Evolutionary conservation across 2,888 invertebrate genomes (phyloP).

Genomic region (Drosophila koepferae): DNA sequence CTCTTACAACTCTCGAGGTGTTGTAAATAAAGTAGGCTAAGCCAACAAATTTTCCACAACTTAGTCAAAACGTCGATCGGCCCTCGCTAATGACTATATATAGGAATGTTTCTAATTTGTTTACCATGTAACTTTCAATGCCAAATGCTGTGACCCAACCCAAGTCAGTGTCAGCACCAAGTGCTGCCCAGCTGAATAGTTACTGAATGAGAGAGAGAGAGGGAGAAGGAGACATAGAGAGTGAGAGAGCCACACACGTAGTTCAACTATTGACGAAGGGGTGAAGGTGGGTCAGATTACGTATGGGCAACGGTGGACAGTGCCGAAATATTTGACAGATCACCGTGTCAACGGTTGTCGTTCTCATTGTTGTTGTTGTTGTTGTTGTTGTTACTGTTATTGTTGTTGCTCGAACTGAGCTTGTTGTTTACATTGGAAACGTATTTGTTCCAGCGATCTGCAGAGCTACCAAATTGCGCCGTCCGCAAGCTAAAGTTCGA

Average conservation of each 20-base stretch:
- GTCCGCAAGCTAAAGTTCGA: constrained; percentile 5
- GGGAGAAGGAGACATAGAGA: background rate
- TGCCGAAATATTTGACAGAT: constrained; percentile 73
- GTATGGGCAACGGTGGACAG: constrained; percentile 44
- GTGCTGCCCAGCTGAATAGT: constrained; percentile 37
- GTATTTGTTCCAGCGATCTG: constrained; percentile 44
- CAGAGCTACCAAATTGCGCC: constrained; percentile 43
- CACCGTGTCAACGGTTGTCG: constrained; percentile 67
- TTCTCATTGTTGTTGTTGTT: constrained; percentile 36
- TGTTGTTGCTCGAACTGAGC: constrained; percentile 15
- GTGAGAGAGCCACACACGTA: constrained; percentile 37
- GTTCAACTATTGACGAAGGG: constrained; percentile 23
- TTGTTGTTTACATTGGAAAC: constrained; percentile 57
- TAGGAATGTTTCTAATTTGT: constrained; percentile 36
- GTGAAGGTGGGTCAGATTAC: constrained; percentile 11
- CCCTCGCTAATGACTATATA: constrained; percentile 16
- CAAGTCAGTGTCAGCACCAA: constrained; percentile 19
- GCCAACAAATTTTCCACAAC: background rate
- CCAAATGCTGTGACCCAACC: constrained; percentile 36
- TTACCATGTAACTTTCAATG: constrained; percentile 41
- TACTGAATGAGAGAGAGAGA: background rate
- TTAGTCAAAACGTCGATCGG: constrained; percentile 21
- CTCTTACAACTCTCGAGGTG: background rate
- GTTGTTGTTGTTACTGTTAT: constrained; percentile 7
- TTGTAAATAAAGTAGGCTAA: background rate